Conservation (phyloP, 2,888 invertebrate species). For the Noctua fimbriata region DNA sequence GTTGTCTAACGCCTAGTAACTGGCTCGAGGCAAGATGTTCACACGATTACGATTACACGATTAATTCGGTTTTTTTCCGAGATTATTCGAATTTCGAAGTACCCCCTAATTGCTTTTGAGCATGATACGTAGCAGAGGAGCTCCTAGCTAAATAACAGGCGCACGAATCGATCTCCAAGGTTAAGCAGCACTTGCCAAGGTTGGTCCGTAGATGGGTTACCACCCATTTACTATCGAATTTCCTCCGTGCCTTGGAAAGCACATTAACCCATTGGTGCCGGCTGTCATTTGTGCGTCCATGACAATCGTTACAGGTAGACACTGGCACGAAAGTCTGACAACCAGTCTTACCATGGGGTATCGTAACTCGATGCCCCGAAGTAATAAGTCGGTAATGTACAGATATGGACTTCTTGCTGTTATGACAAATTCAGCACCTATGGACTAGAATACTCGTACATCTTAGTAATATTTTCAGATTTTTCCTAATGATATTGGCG, state of each 20-base stretch:
- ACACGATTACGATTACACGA: background rate
- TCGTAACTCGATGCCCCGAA: background rate
- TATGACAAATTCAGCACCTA: too few relatives aligned
- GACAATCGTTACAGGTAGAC: background rate
- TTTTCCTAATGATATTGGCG: too few relatives aligned
- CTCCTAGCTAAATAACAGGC: background rate
- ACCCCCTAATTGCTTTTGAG: background rate
- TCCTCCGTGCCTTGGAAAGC: background rate
- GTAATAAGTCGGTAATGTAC: too few relatives aligned
- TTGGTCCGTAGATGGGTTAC: background rate
- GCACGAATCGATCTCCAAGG: too few relatives aligned
- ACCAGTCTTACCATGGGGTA: background rate
- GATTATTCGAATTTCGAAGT: background rate
- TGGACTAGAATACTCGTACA: too few relatives aligned
- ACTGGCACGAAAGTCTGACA: background rate
- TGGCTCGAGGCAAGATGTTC: conserved; percentile 29
- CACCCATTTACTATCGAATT: background rate
- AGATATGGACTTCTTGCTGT: too few relatives aligned
- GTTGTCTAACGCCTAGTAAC: conserved; percentile 33
- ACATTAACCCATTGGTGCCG: background rate
- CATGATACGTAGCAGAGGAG: background rate
- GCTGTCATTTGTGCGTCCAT: too few relatives aligned
- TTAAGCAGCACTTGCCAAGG: background rate
- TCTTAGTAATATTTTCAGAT: too few relatives aligned
- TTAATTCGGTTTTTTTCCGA: background rate